Evolutionary conservation across 2,888 invertebrate species (phyloP).

Genomic region (Epinotia ramella): DNA sequence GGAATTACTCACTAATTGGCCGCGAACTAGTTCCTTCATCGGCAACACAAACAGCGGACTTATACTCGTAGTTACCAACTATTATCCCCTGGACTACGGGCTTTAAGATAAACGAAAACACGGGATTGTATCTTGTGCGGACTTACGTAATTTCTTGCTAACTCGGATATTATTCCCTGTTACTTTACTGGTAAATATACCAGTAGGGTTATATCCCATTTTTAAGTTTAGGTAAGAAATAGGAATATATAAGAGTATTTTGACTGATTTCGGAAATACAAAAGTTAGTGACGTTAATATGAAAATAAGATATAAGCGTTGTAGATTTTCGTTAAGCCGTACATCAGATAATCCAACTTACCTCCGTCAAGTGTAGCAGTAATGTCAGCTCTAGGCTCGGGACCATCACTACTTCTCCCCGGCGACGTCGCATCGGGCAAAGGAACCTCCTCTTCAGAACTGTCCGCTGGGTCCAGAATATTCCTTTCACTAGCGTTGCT

Average conservation of each 20-base stretch:
- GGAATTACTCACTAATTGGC: constrained; percentile 72
- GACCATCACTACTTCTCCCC: constrained; percentile 80
- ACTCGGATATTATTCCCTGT: neutral
- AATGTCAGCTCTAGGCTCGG: constrained; percentile 80
- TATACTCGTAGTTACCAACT: constrained; percentile 68
- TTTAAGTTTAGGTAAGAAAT: neutral
- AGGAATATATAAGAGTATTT: too few species aligned
- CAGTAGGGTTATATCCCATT: too few species aligned
- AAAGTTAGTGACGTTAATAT: neutral
- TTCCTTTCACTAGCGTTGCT: constrained; percentile 79
- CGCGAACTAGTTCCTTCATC: constrained; percentile 68
- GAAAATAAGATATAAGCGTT: neutral
- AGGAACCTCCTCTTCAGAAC: constrained; percentile 81
- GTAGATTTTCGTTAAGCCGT: neutral
- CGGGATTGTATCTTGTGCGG: constrained; percentile 23
- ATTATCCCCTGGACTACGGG: constrained; percentile 74
- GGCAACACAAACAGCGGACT: constrained; percentile 72
- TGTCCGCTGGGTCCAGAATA: constrained; percentile 79
- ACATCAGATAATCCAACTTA: constrained; percentile 47
- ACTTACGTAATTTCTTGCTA: constrained; percentile 1
- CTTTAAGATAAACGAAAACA: constrained; percentile 66
- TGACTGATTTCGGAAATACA: too few species aligned
- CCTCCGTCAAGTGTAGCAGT: constrained; percentile 79
- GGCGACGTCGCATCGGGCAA: constrained; percentile 80
- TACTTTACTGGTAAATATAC: neutral